Percentiles rank a stretch among this genome's conserved stretches.
These are phyloP conservation scores for Calidris pygmaea DNA, from an alignment of 2,113 vertebrate genomes.

Conservation along the genomic window DNA sequence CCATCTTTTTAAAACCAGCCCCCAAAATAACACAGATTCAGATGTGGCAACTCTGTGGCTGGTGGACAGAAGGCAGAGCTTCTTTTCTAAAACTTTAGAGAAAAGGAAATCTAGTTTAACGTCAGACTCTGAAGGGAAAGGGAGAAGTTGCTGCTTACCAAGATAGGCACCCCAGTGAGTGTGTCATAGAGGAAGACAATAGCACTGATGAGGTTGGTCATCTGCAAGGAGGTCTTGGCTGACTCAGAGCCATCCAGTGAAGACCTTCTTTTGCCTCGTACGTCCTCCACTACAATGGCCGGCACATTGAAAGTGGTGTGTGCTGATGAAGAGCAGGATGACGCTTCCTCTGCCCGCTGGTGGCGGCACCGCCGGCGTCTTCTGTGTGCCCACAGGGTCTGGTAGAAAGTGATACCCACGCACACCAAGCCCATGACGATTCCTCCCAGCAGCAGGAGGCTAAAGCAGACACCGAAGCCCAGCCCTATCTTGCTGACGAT, in stretches of 20 bases:
- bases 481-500: conserved; percentile 84
- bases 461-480: conserved; percentile 82
- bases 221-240: conserved; percentile 83
- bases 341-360: conserved; percentile 53
- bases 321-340: conserved; percentile 53
- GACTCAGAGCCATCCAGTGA: conserved; percentile 83
- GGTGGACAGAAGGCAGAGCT: background rate
- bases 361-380: conserved; percentile 69
- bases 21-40: background rate
- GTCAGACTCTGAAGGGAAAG: background rate
- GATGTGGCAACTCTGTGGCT: background rate
- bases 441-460: conserved; percentile 79
- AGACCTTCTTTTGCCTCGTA: conserved; percentile 80
- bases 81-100: background rate
- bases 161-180: conserved; percentile 82
- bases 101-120: background rate
- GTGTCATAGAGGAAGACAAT: conserved; percentile 85
- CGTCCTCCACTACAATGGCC: conserved; percentile 82
- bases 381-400: conserved; percentile 78
- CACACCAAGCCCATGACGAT: conserved; percentile 83
- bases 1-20: background rate
- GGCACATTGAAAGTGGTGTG: conserved; percentile 80
- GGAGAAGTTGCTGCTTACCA: conserved; percentile 73
- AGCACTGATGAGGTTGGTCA: conserved; percentile 84
- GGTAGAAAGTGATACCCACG: conserved; percentile 82